phyloP scores from a whole-genome alignment of 2,888 invertebrate genomes.

The Pyrrhosoma nymphula region DNA sequence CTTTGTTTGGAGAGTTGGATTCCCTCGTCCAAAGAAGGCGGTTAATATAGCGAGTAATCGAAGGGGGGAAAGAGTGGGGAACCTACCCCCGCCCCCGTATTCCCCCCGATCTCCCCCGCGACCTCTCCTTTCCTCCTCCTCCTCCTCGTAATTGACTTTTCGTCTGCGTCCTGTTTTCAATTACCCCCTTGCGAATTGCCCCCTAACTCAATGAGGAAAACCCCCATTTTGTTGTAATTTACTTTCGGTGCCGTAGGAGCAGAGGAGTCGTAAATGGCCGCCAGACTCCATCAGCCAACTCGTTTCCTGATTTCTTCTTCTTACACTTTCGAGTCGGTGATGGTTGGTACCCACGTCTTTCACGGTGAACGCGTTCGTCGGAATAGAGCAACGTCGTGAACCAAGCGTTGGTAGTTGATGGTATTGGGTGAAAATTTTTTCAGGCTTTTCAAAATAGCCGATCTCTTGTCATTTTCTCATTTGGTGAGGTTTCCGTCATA shows the following conservation, averaged over 20 bases:
- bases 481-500: too few species aligned
- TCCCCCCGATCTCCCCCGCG: too few species aligned
- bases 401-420: too few species aligned
- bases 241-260: background rate
- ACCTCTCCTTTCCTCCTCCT: background rate
- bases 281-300: background rate
- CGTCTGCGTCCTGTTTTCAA: slow-evolving; percentile 14
- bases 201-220: slow-evolving; percentile 24
- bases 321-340: too few species aligned
- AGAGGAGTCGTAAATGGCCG: background rate
- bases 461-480: too few species aligned
- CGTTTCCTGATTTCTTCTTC: background rate
- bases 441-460: too few species aligned
- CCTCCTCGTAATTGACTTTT: slow-evolving; percentile 18
- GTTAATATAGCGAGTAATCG: background rate
- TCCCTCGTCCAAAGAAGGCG: background rate
- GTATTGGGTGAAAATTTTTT: too few species aligned
- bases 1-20: background rate
- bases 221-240: slow-evolving; percentile 9
- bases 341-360: too few species aligned
- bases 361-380: too few species aligned
- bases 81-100: too few species aligned
- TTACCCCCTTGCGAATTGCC: slow-evolving; percentile 2
- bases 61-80: too few species aligned
- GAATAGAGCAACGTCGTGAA: too few species aligned